Base-by-base conservation (phyloP, 2,797 vertebrate genomes). In the Synaphobranchus kaupii region DNA sequence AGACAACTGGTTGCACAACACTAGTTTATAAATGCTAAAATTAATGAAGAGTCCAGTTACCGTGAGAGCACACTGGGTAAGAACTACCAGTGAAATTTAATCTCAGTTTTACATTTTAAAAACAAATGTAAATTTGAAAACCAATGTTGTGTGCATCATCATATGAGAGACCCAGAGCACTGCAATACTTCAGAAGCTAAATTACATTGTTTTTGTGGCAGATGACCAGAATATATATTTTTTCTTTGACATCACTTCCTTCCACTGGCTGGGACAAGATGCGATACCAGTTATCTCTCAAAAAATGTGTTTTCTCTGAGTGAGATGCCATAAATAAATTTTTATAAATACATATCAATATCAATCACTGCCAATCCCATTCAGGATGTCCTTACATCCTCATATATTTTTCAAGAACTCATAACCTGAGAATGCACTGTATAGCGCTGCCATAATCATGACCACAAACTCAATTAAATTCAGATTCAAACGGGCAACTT, bases 31-130 rank as follows among this genome's bases (percentile, higher is more conserved):
- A 60, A 22, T 50, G 10, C 7, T 50, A 50, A 50, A 89, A 90
- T 91, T 94, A 95, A 96, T 94, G 95, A 94, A 92, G 94, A 94
- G 90, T 17, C 95, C 94, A 95, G 94, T 93, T 92, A 92, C 91
- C 39, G 3, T 39, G 39, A 39, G 39, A 39, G 39, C 39, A 1
- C 39, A 1, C 39, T 39, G 1, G 39, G 39, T 39, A 39, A 39
- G 39, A 39, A 15, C 54, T 56, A 56, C 10, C 54, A 10, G 54
- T 96, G 93, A 92, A 93, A 95, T 94, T 94, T 91, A 90, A 90
- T 89, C 47, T 84, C 28, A 89, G 84, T 78, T 83, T 88, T 93
- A 52, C 93, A 95, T 96, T 86, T 95, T 94, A 94, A 93, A 1
- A 90, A 91, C 91, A 92, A 73, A 92, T 93, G 89, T 88, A 93